Evolutionary conservation across 2,888 invertebrate genomes (phyloP).

Genomic region (Microctonus brassicae): DNA sequence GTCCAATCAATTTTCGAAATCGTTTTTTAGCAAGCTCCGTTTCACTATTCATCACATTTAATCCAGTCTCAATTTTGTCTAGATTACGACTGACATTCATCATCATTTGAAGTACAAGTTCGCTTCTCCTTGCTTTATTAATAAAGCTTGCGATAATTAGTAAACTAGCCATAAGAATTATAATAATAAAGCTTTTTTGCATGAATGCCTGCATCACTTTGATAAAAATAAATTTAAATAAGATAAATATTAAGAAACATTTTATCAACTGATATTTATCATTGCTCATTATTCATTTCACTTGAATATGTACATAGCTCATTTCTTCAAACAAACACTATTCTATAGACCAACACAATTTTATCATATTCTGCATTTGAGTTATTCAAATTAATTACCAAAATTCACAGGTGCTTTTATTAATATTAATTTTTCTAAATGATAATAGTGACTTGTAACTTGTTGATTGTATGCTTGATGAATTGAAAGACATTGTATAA

Average conservation of each 20-base stretch:
- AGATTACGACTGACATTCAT: slow-evolving; percentile 50
- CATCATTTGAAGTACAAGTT: slow-evolving; percentile 47
- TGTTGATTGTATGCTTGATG: background rate
- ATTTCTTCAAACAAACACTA: background rate
- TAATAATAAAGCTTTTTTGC: slow-evolving; percentile 21
- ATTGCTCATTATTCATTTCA: background rate
- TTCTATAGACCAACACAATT: background rate
- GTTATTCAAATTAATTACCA: background rate
- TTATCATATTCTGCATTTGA: background rate
- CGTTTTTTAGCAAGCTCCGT: slow-evolving; percentile 43
- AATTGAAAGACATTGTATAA: background rate
- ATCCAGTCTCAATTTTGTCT: slow-evolving; percentile 46
- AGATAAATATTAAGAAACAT: background rate
- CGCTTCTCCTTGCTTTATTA: slow-evolving; percentile 37
- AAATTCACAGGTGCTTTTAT: background rate
- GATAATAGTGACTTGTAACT: background rate
- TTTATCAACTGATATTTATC: background rate
- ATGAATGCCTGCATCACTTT: slow-evolving; percentile 18
- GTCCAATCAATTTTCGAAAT: slow-evolving; percentile 41
- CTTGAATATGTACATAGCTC: background rate
- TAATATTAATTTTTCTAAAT: background rate
- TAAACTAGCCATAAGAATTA: slow-evolving; percentile 15
- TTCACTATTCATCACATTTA: slow-evolving; percentile 44
- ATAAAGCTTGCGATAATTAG: slow-evolving; percentile 21
- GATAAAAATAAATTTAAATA: background rate